phyloP scores from a whole-genome alignment of 1,140 invertebrate species.

The Psilanteris sp. region DNA sequence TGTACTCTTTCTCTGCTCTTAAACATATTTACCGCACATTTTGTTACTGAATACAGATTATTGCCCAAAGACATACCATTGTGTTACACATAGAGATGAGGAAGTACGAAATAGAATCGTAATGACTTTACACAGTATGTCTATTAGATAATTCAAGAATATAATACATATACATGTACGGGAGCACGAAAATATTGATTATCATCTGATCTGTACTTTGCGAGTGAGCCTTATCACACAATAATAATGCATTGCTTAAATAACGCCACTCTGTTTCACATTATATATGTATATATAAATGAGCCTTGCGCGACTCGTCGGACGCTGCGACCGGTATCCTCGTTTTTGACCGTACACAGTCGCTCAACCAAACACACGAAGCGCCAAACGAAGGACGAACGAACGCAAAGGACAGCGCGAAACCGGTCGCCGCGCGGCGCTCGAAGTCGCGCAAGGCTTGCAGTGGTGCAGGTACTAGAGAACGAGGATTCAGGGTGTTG shows the following conservation, averaged over 20 bases:
- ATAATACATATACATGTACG: constrained; percentile 50
- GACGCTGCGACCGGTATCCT: too few relatives aligned
- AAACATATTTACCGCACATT: constrained; percentile 64
- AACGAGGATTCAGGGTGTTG: constrained; percentile 64
- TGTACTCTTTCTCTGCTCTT: constrained; percentile 53
- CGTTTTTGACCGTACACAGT: too few relatives aligned
- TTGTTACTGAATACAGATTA: constrained; percentile 74
- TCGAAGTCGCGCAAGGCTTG: constrained; percentile 18
- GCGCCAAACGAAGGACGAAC: too few relatives aligned
- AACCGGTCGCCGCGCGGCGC: too few relatives aligned
- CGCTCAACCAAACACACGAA: too few relatives aligned
- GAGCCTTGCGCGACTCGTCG: constrained; percentile 33
- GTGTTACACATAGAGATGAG: constrained; percentile 72
- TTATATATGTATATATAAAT: constrained; percentile 35
- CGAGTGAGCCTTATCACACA: constrained; percentile 41
- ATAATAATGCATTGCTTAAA: constrained; percentile 23
- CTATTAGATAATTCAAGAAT: constrained; percentile 53
- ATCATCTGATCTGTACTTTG: constrained; percentile 43
- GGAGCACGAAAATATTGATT: constrained; percentile 70
- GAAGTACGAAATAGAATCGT: constrained; percentile 65
- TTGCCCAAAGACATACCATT: constrained; percentile 65
- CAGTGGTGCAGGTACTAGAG: constrained; percentile 70
- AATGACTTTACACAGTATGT: constrained; percentile 50
- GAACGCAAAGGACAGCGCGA: too few relatives aligned
- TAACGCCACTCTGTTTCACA: constrained; percentile 28